These are phyloP conservation scores for Laspeyria flexula DNA, from an alignment of 2,888 invertebrate genomes.

Conservation along the genomic window DNA sequence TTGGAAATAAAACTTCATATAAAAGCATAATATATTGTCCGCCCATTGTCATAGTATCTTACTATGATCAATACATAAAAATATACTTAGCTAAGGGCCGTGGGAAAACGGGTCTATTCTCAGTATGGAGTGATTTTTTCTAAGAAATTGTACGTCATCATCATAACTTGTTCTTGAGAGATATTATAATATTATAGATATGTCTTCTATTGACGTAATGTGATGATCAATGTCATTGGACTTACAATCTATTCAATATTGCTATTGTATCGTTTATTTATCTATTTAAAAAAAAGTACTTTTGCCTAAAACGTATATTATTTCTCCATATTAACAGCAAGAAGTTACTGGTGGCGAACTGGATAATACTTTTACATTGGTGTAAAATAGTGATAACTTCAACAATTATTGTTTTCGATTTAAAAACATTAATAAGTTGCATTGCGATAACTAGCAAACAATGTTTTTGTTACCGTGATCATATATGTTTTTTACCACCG, in stretches of 20 bases:
- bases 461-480: no score
- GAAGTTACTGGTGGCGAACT: no score
- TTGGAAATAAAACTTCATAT: not conserved
- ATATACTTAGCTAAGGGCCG: slow-evolving; percentile 51
- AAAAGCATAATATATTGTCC: slow-evolving; percentile 1
- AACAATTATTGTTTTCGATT: no score
- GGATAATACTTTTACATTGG: no score
- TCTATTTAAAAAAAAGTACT: no score
- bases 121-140: slow-evolving; percentile 55
- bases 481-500: no score
- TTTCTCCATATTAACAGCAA: no score
- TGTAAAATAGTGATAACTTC: no score
- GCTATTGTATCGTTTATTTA: not conserved
- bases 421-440: no score
- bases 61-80: slow-evolving; percentile 16
- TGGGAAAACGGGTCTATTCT: slow-evolving; percentile 59
- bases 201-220: slow-evolving; percentile 12
- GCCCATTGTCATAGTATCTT: slow-evolving; percentile 19
- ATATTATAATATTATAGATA: slow-evolving; percentile 2
- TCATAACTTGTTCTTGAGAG: slow-evolving; percentile 9
- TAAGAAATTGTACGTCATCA: slow-evolving; percentile 48
- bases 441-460: no score
- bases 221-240: slow-evolving; percentile 38
- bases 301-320: no score
- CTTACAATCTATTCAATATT: not conserved